Base-by-base conservation (phyloP, 2,113 vertebrate genomes). In the Pseudopipra pipra region DNA sequence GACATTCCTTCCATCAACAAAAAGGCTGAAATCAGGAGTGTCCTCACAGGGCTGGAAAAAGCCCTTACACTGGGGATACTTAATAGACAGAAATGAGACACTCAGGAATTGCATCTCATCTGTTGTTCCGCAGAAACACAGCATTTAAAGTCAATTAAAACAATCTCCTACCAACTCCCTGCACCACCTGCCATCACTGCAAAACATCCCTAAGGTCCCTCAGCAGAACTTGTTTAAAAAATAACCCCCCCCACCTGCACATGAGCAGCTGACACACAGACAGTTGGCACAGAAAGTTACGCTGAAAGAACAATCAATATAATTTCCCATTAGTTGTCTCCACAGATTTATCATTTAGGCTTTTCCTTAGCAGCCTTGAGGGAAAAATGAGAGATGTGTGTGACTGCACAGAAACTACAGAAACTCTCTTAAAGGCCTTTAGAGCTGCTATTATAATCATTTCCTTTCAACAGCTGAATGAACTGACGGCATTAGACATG, bases 271-370 rank as follows among this genome's bases (percentile, higher is more conserved):
- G 62, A 78, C 70, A 67, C 12, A 28, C 7, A 65, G 46, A n/a
- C 7, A 65, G 43, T 44, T 46, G 13, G 1, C 39, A 55, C 31
- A n/a, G 47, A 37, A 87, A 84, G 82, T 51, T 88, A 73, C 59
- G n/a, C 59, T 3, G 51, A 91, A 87, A 90, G 87, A 86, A 86
- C 72, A 77, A 88, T 94, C 90, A n/a, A 67, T 95, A 47, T 37
- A 2, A 9, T 92, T 91, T 87, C 77, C 83, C 76, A 93, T 84
- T 87, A 93, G 67, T n/a, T 89, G 74, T 66, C 91, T 83, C 35
- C 52, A 68, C 55, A 77, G 67, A 86, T 90, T 86, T 80, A 55
- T 88, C 72, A 94, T 85, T 62, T 76, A 47, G 24, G 59, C 35
- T 91, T 90, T 59, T 84, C 75, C 83, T 93, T 31, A 20, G 33